Base-by-base conservation (phyloP, 2,113 vertebrate genomes). In the Leiothrix lutea region DNA sequence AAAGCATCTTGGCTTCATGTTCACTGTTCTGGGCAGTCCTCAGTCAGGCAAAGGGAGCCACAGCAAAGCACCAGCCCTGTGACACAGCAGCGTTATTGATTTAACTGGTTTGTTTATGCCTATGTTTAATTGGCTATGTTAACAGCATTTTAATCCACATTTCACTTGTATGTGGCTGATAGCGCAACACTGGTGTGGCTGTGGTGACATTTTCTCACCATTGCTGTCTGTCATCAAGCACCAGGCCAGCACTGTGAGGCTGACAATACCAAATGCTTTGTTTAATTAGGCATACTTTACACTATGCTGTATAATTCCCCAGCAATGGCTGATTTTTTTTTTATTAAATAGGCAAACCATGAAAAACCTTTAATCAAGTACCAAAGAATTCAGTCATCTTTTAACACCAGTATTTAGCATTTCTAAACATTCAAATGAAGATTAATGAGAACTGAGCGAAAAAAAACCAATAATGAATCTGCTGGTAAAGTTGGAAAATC, bases 61-160 rank as follows among this genome's bases (percentile, higher is more conserved):
- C 69, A 80, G 94, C 71, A 81, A 93, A 86, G 47, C 65, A 67
- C 40, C 65, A 93, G 80, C 80, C 80, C 89, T 81, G 85, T 84
- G 89, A 90, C 85, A 79, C 80, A 95, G 75, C 86, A 96, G 85
- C 88, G 33, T 94, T 97, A 98, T 97, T 95, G 94, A 97, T 97
- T 97, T 94, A 84, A 95, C 94, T 95, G 84, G n/a, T 96, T 97
- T 98, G 97, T 97, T 98, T 97, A 97, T 97, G 97, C 93, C 77
- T 8, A 94, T 96, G 97, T 95, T 97, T 97, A 98, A 98, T 98
- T 97, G 96, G 94, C 96, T 98, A 97, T 95, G 95, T 97, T 98
- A 98, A 98, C 96, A 96, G 94, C 94, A 97, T 97, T 97, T 98
- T 97, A 97, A 98, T 97, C 96, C 92, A 93, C 95, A 83, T 96